A percentile compares a stretch with the other conserved stretches of the same genome.
Evolutionary conservation across 2,113 vertebrate genomes (phyloP).

Genomic region (Limanda limanda): DNA sequence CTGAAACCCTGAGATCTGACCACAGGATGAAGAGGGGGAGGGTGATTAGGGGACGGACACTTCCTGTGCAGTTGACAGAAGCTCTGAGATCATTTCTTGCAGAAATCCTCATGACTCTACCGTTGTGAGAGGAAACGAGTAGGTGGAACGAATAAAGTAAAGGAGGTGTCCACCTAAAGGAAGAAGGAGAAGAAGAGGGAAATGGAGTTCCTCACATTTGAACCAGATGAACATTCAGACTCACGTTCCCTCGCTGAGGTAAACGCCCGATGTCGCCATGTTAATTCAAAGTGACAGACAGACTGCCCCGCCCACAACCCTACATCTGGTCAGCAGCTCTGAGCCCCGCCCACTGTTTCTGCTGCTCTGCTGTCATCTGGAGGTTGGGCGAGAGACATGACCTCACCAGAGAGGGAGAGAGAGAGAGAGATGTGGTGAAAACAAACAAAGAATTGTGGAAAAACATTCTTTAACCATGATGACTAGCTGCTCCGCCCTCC

Average conservation of each 20-base stretch:
- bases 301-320: too few species aligned
- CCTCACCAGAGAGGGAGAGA: conserved; percentile 19
- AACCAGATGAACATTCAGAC: too few species aligned
- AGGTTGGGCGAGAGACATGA: conserved; percentile 58
- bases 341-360: conserved; percentile 42
- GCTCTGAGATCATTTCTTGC: conserved; percentile 77
- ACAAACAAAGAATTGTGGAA: background rate
- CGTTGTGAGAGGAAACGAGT: conserved; percentile 17
- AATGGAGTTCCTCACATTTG: too few species aligned
- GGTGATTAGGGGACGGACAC: conserved; percentile 46
- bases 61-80: conserved; percentile 81
- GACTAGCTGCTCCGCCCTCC: too few species aligned
- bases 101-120: conserved; percentile 50
- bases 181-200: too few species aligned
- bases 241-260: too few species aligned
- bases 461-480: too few species aligned
- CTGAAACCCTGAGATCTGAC: conserved; percentile 15
- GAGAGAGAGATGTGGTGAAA: background rate
- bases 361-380: background rate
- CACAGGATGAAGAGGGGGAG: background rate
- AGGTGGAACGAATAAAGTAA: background rate
- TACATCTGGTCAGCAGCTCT: background rate
- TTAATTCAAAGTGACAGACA: too few species aligned
- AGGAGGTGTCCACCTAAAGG: background rate
- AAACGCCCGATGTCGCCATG: too few species aligned